Evolutionary conservation across 2,797 vertebrate species (phyloP), one percentile per base, ranked within the genome.

Genomic region (Semaprochilodus insignis): DNA sequence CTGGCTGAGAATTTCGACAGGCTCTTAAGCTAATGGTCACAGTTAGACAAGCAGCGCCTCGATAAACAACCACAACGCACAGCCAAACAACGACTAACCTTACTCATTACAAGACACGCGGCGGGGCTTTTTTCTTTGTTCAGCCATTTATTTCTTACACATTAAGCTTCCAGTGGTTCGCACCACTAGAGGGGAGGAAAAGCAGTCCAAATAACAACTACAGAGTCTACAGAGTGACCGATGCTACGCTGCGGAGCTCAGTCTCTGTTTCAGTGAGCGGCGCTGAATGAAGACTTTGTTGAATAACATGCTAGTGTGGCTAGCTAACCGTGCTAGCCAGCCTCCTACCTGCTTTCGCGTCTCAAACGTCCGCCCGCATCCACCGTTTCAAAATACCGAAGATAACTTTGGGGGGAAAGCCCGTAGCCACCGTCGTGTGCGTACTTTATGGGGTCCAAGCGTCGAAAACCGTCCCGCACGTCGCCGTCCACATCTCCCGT

Each of bases 401-500:
- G 71, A 36, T 44, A 71, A 75, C 69, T 89, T 87, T 78, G 52
- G 67, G 71, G 87, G 85, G 72, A 23, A 21, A 77, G 27, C 4
- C 17, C 36, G 16, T 44, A 14, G 23, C 63, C 83, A 17, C 77
- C 86, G 77, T 73, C 87, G 89, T 85, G 84, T 82, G 85, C 70
- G 72, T 79, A 82, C 88, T 91, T 92, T 40, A 88, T 65, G 87
- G 71, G 44, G 72, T 77, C 73, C 78, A 72, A 78, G 85, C 78
- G 85, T 80, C 83, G 87, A 90, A 63, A 80, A 54, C 34, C 77
- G 86, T 83, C 77, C 78, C 77, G 73, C 70, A 78, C 51, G 36
- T 88, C 86, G 87, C 83, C 69, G 86, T 87, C 87, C 19, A 90
- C 93, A 94, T 93, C 92, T 87, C 85, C 81, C 16, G 80, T 21